Conservation (phyloP, 2,113 vertebrate species). For the Sula dactylatra region DNA sequence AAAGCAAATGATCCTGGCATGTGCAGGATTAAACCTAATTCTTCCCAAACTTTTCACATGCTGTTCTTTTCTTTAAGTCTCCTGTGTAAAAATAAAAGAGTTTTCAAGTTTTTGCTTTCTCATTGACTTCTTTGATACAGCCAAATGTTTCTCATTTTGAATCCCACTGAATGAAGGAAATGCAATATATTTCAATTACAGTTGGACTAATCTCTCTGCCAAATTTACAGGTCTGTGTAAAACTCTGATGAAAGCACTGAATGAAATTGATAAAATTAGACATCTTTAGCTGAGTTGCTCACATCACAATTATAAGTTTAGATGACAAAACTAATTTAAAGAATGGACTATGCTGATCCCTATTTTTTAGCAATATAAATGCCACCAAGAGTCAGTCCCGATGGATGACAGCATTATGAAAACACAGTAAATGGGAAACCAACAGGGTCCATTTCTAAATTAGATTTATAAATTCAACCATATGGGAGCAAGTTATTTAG, state of each 20-base stretch:
- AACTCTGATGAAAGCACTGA: too few species aligned
- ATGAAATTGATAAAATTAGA: too few species aligned
- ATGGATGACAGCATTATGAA: conserved; percentile 27
- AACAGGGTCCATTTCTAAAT: conserved; percentile 36
- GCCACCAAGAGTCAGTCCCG: neutral
- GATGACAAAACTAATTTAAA: too few species aligned
- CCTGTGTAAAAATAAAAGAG: neutral
- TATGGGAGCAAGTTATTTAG: neutral
- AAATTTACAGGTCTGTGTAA: conserved; percentile 9
- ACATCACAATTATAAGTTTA: too few species aligned
- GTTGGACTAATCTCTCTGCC: conserved; percentile 4
- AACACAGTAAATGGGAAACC: conserved; percentile 7
- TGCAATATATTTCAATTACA: conserved; percentile 37
- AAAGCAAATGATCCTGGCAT: neutral
- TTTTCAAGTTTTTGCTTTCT: conserved; percentile 8
- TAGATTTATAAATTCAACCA: conserved; percentile 38
- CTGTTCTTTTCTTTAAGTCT: neutral
- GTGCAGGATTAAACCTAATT: neutral
- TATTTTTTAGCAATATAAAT: conserved; percentile 6
- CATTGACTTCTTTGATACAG: neutral
- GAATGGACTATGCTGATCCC: neutral
- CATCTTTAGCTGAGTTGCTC: too few species aligned
- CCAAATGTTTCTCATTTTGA: conserved; percentile 37
- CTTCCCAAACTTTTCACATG: neutral
- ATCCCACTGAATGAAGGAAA: conserved; percentile 16